These are phyloP conservation scores for Chroicocephalus ridibundus DNA, from an alignment of 2,113 vertebrate genomes.

Conservation along the genomic window DNA sequence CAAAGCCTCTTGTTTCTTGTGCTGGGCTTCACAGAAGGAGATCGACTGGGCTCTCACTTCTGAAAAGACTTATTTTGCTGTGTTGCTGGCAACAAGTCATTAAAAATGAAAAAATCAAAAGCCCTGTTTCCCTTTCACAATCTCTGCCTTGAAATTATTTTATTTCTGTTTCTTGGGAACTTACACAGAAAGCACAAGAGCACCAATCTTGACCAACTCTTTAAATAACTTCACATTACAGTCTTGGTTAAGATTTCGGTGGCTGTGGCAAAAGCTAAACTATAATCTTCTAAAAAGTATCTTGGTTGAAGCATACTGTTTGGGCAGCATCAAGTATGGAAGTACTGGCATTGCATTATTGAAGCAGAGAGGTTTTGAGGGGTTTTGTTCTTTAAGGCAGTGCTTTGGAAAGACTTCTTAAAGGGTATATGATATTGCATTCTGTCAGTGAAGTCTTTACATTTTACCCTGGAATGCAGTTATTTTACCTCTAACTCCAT, in stretches of 20 bases:
- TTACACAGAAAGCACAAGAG: background rate
- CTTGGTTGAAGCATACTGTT: background rate
- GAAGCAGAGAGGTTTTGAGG: background rate
- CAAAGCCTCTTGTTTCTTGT: accelerated
- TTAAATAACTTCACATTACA: background rate
- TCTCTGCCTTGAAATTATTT: background rate
- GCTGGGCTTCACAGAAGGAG: background rate
- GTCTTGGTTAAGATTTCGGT: background rate
- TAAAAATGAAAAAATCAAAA: background rate
- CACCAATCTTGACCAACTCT: background rate
- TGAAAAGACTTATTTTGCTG: accelerated
- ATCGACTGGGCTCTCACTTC: accelerated
- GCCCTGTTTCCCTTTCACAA: background rate
- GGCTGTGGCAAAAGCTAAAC: background rate
- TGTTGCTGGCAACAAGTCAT: background rate
- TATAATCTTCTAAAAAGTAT: background rate
- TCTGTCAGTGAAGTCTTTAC: background rate
- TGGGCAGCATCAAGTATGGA: background rate
- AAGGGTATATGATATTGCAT: background rate
- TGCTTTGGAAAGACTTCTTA: background rate
- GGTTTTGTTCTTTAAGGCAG: background rate
- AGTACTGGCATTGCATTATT: background rate
- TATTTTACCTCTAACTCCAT: background rate
- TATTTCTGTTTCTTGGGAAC: background rate
- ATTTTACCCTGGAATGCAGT: background rate